Evolutionary conservation across 2,888 invertebrate species (phyloP).

Genomic region (Acanthosepion esculentum): DNA sequence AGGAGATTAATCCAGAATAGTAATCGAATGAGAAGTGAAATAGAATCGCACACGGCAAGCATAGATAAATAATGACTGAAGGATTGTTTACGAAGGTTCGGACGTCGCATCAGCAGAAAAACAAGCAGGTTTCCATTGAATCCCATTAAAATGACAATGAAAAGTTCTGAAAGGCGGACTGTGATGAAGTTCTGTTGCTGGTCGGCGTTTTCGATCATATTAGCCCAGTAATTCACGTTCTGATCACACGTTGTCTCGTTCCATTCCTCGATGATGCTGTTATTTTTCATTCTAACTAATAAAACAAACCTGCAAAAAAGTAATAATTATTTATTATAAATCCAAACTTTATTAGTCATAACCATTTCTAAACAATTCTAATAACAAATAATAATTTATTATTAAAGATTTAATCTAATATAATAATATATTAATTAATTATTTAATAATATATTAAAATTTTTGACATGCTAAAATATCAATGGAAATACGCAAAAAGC

Average conservation of each 20-base stretch:
- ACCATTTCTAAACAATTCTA: too few species aligned
- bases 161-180: conserved; percentile 50
- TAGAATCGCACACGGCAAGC: conserved; percentile 50
- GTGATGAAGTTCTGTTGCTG: conserved; percentile 46
- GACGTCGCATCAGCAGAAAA: conserved; percentile 48
- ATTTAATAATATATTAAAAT: too few species aligned
- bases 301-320: background rate
- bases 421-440: too few species aligned
- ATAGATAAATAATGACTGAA: conserved; percentile 49
- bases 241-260: background rate
- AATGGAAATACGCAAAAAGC: too few species aligned
- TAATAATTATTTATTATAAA: too few species aligned
- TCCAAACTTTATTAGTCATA: too few species aligned
- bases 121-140: conserved; percentile 50
- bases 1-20: conserved; percentile 52
- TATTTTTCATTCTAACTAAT: background rate
- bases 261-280: background rate
- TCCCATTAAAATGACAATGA: conserved; percentile 49
- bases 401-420: too few species aligned
- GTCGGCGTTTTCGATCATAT: conserved; percentile 50
- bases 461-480: too few species aligned
- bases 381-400: too few species aligned
- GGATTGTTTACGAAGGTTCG: conserved; percentile 49
- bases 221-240: conserved; percentile 49
- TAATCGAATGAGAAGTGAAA: conserved; percentile 49